Evolutionary conservation across 2,113 vertebrate genomes (phyloP).

Genomic region (Pedionomus torquatus): DNA sequence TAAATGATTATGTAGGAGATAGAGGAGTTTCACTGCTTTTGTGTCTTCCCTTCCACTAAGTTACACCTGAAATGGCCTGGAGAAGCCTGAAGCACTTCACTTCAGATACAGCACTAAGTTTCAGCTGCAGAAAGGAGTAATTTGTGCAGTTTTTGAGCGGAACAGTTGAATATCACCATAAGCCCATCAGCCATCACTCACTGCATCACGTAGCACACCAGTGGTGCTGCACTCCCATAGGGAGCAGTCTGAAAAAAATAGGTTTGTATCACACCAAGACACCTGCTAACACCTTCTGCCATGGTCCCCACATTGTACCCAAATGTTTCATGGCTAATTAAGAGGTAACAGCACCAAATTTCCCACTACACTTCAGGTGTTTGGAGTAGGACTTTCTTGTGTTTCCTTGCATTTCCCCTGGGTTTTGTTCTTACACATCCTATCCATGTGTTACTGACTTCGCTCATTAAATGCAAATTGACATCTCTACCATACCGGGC

Average conservation of each 20-base stretch:
- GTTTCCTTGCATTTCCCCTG: background rate
- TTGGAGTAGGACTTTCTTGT: background rate
- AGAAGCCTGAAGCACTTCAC: background rate
- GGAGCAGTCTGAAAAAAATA: background rate
- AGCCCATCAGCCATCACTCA: background rate
- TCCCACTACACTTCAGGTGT: constrained; percentile 3
- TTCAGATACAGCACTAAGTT: background rate
- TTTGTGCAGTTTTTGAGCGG: background rate
- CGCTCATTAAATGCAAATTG: constrained; percentile 40
- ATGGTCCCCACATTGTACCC: background rate
- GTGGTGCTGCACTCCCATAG: background rate
- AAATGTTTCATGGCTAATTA: constrained; percentile 53
- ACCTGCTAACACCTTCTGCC: background rate
- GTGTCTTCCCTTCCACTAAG: background rate
- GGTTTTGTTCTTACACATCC: constrained; percentile 46
- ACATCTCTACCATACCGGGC: background rate
- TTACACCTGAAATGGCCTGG: background rate
- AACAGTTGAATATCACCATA: background rate
- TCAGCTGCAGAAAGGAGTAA: background rate
- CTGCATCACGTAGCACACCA: background rate
- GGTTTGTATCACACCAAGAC: background rate
- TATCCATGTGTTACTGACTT: background rate
- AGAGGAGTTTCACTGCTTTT: background rate
- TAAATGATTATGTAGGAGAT: background rate
- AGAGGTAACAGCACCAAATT: constrained; percentile 41